Evolutionary conservation across 2,888 invertebrate genomes (phyloP).

Genomic region (Orthosia gracilis): DNA sequence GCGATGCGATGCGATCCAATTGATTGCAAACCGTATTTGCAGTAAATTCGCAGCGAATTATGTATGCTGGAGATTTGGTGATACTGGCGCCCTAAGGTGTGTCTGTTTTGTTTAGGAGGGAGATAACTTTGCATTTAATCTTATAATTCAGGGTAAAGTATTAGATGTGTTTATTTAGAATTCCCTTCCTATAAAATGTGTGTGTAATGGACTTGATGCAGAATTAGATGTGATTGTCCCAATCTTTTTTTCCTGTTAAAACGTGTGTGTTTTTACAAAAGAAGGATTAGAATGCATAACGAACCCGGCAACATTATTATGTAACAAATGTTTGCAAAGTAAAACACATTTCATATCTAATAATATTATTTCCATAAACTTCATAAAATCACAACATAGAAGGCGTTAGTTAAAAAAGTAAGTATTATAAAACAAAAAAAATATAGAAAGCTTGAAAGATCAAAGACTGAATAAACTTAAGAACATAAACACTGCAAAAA

Average conservation of each 20-base stretch:
- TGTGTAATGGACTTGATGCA: too few relatives aligned
- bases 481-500: background rate
- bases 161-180: background rate
- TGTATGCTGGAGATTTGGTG: constrained; percentile 40
- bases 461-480: background rate
- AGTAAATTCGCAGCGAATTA: constrained; percentile 62
- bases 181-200: too few relatives aligned
- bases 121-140: constrained; percentile 26
- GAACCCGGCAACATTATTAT: background rate
- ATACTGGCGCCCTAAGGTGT: constrained; percentile 26
- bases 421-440: too few relatives aligned
- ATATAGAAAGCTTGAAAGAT: background rate
- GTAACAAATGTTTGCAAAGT: background rate
- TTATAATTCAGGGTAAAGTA: constrained; percentile 13
- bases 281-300: background rate
- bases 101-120: background rate
- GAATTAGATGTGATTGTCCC: too few relatives aligned
- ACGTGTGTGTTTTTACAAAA: background rate
- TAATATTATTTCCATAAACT: too few relatives aligned
- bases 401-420: too few relatives aligned
- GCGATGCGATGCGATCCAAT: constrained; percentile 60
- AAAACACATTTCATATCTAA: background rate
- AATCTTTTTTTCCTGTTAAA: background rate
- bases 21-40: constrained; percentile 68
- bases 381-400: too few relatives aligned